Conservation (phyloP, 2,888 invertebrate genomes). For the Tricholauxania praeusta region DNA sequence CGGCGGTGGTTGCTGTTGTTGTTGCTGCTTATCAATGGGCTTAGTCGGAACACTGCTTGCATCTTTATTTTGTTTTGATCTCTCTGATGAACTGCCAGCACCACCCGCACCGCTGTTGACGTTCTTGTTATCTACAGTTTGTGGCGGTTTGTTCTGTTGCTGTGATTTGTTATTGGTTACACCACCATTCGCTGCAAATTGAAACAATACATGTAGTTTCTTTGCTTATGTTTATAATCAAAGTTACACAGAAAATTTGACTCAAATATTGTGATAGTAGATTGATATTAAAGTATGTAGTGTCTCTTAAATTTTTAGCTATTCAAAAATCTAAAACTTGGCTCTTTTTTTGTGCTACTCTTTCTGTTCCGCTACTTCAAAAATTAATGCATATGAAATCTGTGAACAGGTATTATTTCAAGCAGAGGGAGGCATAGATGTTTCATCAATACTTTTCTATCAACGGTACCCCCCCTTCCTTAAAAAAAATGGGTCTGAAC, state of each 20-base stretch:
- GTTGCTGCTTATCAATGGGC: slow-evolving; percentile 50
- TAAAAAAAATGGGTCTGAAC: no score
- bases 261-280: no score
- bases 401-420: no score
- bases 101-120: slow-evolving; percentile 52
- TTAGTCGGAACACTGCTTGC: slow-evolving; percentile 54
- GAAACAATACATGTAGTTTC: slow-evolving; percentile 5
- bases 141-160: slow-evolving; percentile 59
- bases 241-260: not conserved
- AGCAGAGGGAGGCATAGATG: no score
- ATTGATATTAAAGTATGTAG: no score
- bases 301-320: no score
- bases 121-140: slow-evolving; percentile 62
- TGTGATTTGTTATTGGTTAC: slow-evolving; percentile 64
- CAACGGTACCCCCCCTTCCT: no score
- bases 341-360: no score
- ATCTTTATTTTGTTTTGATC: slow-evolving; percentile 58
- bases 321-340: no score
- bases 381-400: no score
- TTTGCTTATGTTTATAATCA: not conserved
- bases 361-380: no score
- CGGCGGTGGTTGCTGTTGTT: slow-evolving; percentile 47
- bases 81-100: slow-evolving; percentile 54
- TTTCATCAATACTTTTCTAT: no score
- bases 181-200: slow-evolving; percentile 62